Percentiles rank a stretch among this genome's conserved stretches.
Conservation (phyloP, 2,888 invertebrate genomes). For the Heteromurus nitidus region DNA sequence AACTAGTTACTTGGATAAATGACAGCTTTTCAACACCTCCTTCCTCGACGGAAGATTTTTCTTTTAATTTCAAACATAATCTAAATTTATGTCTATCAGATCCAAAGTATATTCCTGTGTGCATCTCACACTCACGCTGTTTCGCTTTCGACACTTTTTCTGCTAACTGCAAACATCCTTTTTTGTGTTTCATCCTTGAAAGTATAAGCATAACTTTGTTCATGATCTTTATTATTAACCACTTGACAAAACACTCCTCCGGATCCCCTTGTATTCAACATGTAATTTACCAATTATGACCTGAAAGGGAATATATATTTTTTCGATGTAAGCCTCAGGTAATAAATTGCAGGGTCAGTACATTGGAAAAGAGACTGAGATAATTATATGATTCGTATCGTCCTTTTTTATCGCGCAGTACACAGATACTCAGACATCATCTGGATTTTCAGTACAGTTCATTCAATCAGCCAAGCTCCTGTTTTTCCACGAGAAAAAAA, state of each 20-base stretch:
- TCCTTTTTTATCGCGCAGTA: conserved; percentile 7
- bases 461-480: background rate
- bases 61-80: too few relatives aligned
- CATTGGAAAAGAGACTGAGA: conserved; percentile 39
- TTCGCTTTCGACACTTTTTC: background rate
- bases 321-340: conserved; percentile 33
- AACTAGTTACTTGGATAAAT: conserved; percentile 55
- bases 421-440: conserved; percentile 26
- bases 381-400: conserved; percentile 60
- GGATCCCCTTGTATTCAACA: conserved; percentile 26
- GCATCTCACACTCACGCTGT: background rate
- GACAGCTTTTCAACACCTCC: conserved; percentile 61
- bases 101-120: too few relatives aligned
- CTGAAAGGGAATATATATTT: conserved; percentile 62
- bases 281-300: conserved; percentile 63
- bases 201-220: background rate
- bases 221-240: conserved; percentile 30
- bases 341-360: conserved; percentile 55
- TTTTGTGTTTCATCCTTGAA: conserved; percentile 28
- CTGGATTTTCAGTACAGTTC: conserved; percentile 25
- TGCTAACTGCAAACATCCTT: background rate
- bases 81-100: too few relatives aligned
- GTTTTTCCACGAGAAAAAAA: background rate
- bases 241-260: conserved; percentile 52
- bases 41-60: conserved; percentile 38